phyloP scores from a whole-genome alignment of 1,140 invertebrate genomes.

The Papilio glaucus region DNA sequence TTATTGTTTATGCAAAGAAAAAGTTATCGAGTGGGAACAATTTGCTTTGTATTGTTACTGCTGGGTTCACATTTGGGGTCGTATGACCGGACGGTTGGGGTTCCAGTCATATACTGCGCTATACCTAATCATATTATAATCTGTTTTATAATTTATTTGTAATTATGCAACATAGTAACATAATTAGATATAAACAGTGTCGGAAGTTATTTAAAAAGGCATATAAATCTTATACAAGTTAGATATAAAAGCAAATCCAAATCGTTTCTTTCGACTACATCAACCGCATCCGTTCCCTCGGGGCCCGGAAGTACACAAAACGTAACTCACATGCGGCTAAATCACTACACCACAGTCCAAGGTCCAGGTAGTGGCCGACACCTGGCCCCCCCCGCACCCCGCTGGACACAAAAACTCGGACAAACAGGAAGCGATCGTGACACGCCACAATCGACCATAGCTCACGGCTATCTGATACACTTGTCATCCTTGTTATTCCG shows the following conservation, averaged over 20 bases:
- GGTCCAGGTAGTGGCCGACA: slow-evolving; percentile 28
- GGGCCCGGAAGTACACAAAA: slow-evolving; percentile 19
- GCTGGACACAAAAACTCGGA: background rate
- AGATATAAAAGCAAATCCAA: background rate
- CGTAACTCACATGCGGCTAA: slow-evolving; percentile 11
- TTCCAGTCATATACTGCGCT: no score
- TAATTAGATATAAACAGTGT: background rate
- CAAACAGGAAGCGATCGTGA: slow-evolving; percentile 33
- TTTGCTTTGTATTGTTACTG: no score
- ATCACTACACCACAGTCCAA: slow-evolving; percentile 16
- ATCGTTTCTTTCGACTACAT: background rate
- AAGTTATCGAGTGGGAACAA: no score
- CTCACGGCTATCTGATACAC: slow-evolving; percentile 23
- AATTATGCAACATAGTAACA: no score
- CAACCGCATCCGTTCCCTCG: background rate
- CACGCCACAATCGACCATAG: slow-evolving; percentile 26
- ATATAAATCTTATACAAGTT: background rate
- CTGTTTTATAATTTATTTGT: no score
- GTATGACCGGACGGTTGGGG: no score
- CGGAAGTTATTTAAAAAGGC: background rate
- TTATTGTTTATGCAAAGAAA: no score
- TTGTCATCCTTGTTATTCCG: background rate
- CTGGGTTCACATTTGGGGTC: no score
- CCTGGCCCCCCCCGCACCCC: slow-evolving; percentile 9
- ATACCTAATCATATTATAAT: no score